Conservation (phyloP, 1,140 invertebrate genomes). For the Micrasema longulum region DNA sequence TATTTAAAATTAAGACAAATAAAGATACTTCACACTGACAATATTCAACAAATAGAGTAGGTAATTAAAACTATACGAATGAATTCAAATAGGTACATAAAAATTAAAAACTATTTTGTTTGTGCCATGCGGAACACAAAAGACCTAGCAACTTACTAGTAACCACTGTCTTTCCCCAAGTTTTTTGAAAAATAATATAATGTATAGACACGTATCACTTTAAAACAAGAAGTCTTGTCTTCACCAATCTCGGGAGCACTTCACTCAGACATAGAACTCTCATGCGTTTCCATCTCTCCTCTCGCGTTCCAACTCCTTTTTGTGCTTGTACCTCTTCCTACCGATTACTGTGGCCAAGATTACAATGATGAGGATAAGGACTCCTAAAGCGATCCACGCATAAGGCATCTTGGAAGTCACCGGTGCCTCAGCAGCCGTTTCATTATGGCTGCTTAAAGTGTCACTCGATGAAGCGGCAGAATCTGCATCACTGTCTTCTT, state of each 20-base stretch:
- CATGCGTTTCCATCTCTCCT: conserved; percentile 49
- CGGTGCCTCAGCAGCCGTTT: conserved; percentile 12
- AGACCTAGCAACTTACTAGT: not conserved
- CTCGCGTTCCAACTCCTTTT: conserved; percentile 51
- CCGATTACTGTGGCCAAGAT: conserved; percentile 45
- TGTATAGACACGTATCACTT: conserved; percentile 2
- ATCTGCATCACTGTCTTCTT: conserved; percentile 37
- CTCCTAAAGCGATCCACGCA: conserved; percentile 47
- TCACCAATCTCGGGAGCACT: conserved; percentile 22
- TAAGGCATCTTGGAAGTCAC: conserved; percentile 38
- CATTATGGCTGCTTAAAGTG: conserved; percentile 22
- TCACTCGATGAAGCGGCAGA: conserved; percentile 49
- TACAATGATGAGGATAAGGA: conserved; percentile 47
- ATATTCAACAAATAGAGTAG: too few species aligned
- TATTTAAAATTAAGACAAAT: too few species aligned
- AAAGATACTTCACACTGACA: too few species aligned
- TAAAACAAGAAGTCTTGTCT: conserved; percentile 5
- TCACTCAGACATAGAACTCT: conserved; percentile 45
- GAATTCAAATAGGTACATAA: not conserved
- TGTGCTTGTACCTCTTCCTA: conserved; percentile 53
- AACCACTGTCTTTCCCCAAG: not conserved
- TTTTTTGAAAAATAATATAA: not conserved
- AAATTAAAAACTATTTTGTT: not conserved
- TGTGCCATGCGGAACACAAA: not conserved
- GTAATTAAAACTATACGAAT: not conserved